These are phyloP conservation scores for Eumeta japonica DNA, from an alignment of 1,140 invertebrate species.

Conservation along the genomic window DNA sequence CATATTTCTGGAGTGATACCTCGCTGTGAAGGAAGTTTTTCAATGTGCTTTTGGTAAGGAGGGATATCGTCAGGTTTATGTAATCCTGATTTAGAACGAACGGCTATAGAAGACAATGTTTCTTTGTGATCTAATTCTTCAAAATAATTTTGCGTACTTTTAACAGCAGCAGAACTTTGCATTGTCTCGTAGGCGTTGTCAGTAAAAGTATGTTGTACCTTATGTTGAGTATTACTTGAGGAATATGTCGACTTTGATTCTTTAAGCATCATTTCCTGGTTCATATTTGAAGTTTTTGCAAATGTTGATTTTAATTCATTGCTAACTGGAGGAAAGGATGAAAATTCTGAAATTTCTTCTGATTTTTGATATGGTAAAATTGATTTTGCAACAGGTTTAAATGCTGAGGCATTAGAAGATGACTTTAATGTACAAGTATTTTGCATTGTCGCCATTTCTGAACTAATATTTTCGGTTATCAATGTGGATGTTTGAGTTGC, in stretches of 20 bases:
- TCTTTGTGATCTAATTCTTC: slow-evolving; percentile 40
- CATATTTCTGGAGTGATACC: slow-evolving; percentile 51
- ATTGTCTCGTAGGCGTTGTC: slow-evolving; percentile 15
- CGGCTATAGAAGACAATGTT: slow-evolving; percentile 25
- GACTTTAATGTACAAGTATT: slow-evolving; percentile 40
- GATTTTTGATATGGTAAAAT: slow-evolving; percentile 36
- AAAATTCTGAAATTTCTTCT: slow-evolving; percentile 31
- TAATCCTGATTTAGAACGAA: slow-evolving; percentile 49
- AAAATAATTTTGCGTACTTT: slow-evolving; percentile 37
- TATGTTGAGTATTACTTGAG: background rate
- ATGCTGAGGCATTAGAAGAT: slow-evolving; percentile 41
- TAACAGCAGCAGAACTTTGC: slow-evolving; percentile 31
- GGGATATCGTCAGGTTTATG: slow-evolving; percentile 62
- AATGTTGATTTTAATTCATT: slow-evolving; percentile 37
- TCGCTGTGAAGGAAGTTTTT: slow-evolving; percentile 56
- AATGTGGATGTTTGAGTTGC: slow-evolving; percentile 24
- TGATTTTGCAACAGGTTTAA: slow-evolving; percentile 48
- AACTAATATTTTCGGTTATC: slow-evolving; percentile 21
- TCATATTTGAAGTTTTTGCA: slow-evolving; percentile 18
- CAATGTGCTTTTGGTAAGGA: slow-evolving; percentile 62
- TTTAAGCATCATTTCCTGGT: slow-evolving; percentile 19
- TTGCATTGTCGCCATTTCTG: slow-evolving; percentile 35
- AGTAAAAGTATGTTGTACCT: slow-evolving; percentile 3
- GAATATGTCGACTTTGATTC: slow-evolving; percentile 22
- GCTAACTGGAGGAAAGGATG: slow-evolving; percentile 39